Conservation (phyloP, 2,113 vertebrate species). For the Phyllopteryx taeniolatus region DNA sequence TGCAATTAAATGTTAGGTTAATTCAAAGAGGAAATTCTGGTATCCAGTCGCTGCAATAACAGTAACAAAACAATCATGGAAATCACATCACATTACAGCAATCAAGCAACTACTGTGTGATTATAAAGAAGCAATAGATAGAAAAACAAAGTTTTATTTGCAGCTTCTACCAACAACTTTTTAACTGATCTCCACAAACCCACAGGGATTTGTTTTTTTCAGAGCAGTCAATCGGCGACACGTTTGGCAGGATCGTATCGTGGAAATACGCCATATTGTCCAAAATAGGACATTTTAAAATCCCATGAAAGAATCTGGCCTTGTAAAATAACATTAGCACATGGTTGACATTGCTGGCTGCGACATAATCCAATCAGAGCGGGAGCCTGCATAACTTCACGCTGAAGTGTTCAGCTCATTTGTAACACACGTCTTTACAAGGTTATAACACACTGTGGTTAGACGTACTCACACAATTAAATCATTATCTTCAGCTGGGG, state of each 20-base stretch:
- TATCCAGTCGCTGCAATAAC: no score
- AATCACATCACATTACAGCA: no score
- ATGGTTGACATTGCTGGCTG: constrained; percentile 20
- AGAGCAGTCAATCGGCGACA: no score
- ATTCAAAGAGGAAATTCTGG: no score
- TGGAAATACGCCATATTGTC: neutral
- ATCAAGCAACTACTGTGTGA: no score
- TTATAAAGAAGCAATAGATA: no score
- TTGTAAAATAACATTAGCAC: constrained; percentile 22
- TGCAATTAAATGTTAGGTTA: no score
- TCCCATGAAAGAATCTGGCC: neutral
- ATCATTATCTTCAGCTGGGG: neutral
- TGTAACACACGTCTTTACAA: neutral
- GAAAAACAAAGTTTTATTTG: neutral
- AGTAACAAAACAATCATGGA: no score
- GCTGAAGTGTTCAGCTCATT: neutral
- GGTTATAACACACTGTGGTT: neutral
- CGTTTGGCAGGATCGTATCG: neutral
- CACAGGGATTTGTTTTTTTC: no score
- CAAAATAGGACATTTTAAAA: neutral
- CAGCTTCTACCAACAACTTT: neutral
- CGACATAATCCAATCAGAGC: constrained; percentile 2
- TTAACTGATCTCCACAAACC: neutral
- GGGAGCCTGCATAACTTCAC: neutral
- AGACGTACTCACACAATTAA: neutral